These are phyloP conservation scores for Danaus plexippus DNA, from an alignment of 1,140 invertebrate genomes.

Conservation along the genomic window DNA sequence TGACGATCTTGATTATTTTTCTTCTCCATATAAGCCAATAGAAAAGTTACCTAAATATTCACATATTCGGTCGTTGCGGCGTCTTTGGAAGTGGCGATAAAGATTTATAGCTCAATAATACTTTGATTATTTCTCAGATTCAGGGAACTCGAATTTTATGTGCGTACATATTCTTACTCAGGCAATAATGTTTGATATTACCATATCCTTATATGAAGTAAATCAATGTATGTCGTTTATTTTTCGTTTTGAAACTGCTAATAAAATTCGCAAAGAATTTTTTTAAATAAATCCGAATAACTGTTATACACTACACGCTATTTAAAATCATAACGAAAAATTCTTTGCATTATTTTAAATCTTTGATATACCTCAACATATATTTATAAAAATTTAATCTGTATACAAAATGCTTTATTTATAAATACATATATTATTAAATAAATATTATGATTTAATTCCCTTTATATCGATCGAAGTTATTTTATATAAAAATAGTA, in stretches of 20 bases:
- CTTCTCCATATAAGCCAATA: constrained; percentile 31
- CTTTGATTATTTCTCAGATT: constrained; percentile 62
- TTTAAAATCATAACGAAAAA: constrained; percentile 2
- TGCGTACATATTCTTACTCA: constrained; percentile 47
- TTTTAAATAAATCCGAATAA: no score
- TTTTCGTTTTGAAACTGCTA: background rate
- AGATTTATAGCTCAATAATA: constrained; percentile 62
- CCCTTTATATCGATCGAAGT: no score
- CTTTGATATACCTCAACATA: no score
- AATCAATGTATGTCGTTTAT: constrained; percentile 7
- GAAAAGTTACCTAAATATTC: constrained; percentile 55
- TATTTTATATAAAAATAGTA: no score
- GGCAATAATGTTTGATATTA: constrained; percentile 37
- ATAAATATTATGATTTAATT: no score
- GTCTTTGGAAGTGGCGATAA: constrained; percentile 42
- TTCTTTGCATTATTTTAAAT: no score
- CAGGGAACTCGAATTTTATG: constrained; percentile 51
- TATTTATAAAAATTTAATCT: no score
- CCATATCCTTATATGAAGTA: constrained; percentile 1
- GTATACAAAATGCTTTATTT: no score
- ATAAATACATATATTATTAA: no score
- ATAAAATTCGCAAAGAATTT: no score
- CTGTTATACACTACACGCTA: no score
- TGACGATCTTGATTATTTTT: constrained; percentile 31
- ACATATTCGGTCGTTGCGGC: constrained; percentile 37